A percentile compares a stretch with the other conserved stretches of the same genome.
phyloP scores from a whole-genome alignment of 2,113 vertebrate species.

The Psilopogon haemacephalus region DNA sequence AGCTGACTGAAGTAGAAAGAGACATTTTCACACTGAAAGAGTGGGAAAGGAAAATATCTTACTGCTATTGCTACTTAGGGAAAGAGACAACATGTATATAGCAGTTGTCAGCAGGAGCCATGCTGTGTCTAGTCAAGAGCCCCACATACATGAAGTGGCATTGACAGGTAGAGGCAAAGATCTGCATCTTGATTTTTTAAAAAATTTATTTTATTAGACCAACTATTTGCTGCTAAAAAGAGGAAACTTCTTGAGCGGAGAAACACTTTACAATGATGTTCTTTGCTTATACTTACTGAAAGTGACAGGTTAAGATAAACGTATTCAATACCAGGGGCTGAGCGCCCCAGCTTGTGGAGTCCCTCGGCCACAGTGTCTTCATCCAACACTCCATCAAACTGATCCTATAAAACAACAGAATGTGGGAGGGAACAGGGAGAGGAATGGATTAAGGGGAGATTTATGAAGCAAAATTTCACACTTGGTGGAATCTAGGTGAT shows the following conservation, averaged over 20 bases:
- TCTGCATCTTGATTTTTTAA: not conserved
- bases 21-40: not conserved
- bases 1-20: not conserved
- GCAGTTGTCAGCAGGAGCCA: not conserved
- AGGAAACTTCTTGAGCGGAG: not conserved
- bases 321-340: slow-evolving; percentile 76
- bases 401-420: slow-evolving; percentile 50
- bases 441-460: not conserved
- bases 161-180: not conserved
- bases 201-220: not conserved
- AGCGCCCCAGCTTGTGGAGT: slow-evolving; percentile 76
- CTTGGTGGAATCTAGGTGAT: not conserved
- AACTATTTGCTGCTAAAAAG: not conserved
- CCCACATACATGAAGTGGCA: fast-evolving
- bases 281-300: slow-evolving; percentile 77
- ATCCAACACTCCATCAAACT: slow-evolving; percentile 73
- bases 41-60: not conserved
- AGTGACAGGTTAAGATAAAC: slow-evolving; percentile 80
- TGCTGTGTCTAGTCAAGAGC: not conserved
- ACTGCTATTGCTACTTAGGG: not conserved
- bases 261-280: not conserved
- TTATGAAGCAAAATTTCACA: not conserved
- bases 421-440: not conserved
- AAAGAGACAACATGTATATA: fast-evolving
- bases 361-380: slow-evolving; percentile 71